A percentile compares a stretch with the other conserved stretches of the same genome.
phyloP scores from a whole-genome alignment of 2,797 vertebrate species.

The Xyrichtys novacula region DNA sequence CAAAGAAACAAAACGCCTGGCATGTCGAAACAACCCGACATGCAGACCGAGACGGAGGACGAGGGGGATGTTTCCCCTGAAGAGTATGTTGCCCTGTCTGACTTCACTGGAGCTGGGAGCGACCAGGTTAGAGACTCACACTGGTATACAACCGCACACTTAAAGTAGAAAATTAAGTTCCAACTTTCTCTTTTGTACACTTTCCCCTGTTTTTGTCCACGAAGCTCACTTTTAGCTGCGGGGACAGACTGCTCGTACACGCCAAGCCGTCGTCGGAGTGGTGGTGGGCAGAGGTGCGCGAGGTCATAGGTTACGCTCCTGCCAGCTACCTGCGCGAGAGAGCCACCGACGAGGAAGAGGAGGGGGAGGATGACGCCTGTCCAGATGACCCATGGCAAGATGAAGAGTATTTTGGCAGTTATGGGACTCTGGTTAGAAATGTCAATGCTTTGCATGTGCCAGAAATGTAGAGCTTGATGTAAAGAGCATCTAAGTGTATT shows the following conservation, averaged over 20 bases:
- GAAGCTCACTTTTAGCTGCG: conserved; percentile 79
- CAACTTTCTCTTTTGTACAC: background rate
- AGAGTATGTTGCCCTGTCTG: conserved; percentile 66
- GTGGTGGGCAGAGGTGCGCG: conserved; percentile 87
- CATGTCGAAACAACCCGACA: background rate
- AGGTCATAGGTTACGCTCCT: conserved; percentile 83
- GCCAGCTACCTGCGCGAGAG: conserved; percentile 73
- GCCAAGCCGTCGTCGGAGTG: conserved; percentile 81
- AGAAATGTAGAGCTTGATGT: background rate
- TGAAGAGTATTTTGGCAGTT: conserved; percentile 88
- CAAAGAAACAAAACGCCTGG: background rate
- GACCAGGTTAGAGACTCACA: conserved; percentile 72
- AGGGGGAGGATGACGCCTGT: conserved; percentile 56
- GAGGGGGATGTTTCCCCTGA: conserved; percentile 44
- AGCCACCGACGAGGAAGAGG: conserved; percentile 6
- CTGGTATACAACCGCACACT: background rate
- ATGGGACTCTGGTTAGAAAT: conserved; percentile 84
- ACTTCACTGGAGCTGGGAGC: conserved; percentile 66
- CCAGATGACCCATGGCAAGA: conserved; percentile 87
- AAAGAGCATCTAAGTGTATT: no score
- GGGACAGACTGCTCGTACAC: conserved; percentile 83
- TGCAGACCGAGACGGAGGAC: conserved; percentile 56
- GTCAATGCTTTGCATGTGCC: background rate
- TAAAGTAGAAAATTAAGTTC: background rate
- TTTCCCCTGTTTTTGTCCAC: background rate